Percentiles rank a stretch among this genome's conserved stretches.
phyloP scores from a whole-genome alignment of 2,888 invertebrate species.

The Leucania comma region DNA sequence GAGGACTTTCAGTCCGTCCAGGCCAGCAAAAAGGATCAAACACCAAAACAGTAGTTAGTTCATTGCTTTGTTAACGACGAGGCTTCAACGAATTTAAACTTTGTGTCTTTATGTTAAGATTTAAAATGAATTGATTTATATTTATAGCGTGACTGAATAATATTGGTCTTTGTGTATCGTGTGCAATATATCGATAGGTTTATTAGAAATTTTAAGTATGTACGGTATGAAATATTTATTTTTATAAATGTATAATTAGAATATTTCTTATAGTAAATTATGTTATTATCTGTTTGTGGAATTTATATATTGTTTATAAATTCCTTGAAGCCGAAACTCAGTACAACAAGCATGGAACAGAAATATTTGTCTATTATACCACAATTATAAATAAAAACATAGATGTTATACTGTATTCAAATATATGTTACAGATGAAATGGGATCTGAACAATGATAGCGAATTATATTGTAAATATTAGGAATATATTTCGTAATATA shows the following conservation, averaged over 20 bases:
- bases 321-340: conserved; percentile 57
- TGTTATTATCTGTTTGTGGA: not conserved
- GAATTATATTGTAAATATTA: conserved; percentile 66
- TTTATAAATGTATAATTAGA: not conserved
- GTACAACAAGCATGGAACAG: conserved; percentile 60
- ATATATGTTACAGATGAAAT: conserved; percentile 69
- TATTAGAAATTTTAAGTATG: conserved; percentile 21
- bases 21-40: conserved; percentile 87
- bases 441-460: conserved; percentile 64
- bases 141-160: conserved; percentile 16
- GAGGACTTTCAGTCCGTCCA: conserved; percentile 88
- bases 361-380: conserved; percentile 87
- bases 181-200: conserved; percentile 43
- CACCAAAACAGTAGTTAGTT: conserved; percentile 89
- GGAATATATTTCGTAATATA: conserved; percentile 37
- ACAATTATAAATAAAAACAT: conserved; percentile 81
- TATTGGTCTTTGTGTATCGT: conserved; percentile 37
- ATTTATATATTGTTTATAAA: conserved; percentile 33
- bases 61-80: conserved; percentile 71
- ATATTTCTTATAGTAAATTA: not conserved
- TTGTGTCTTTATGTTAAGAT: conserved; percentile 7
- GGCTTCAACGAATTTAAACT: conserved; percentile 75
- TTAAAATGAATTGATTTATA: conserved; percentile 26
- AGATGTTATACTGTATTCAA: conserved; percentile 71
- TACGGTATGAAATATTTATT: conserved; percentile 5